Percentiles rank a stretch among this genome's conserved stretches.
Conservation (phyloP, 2,113 vertebrate species). For the Datnioides undecimradiatus region DNA sequence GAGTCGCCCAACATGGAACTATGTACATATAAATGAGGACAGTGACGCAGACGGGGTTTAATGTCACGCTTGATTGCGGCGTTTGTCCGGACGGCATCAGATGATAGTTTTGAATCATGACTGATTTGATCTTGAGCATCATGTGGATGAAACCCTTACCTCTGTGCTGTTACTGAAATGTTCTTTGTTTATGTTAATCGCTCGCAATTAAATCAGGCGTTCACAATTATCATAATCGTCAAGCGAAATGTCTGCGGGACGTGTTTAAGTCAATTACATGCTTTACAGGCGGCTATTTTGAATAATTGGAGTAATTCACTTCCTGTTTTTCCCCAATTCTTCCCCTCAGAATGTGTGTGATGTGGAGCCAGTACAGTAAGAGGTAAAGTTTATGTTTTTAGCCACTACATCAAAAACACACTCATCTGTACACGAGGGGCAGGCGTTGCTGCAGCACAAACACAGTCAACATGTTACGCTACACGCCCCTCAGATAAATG, state of each 20-base stretch:
- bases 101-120: slow-evolving; percentile 2
- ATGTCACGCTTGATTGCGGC: not conserved
- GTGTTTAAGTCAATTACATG: slow-evolving; percentile 55
- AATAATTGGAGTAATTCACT: slow-evolving; percentile 53
- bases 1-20: not conserved
- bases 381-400: slow-evolving; percentile 52
- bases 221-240: slow-evolving; percentile 29
- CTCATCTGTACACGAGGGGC: slow-evolving; percentile 7
- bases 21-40: too few species aligned
- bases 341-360: slow-evolving; percentile 40
- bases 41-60: not conserved
- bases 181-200: slow-evolving; percentile 43
- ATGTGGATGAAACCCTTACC: not conserved
- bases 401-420: slow-evolving; percentile 23
- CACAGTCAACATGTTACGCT: not conserved
- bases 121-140: too few species aligned
- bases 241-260: slow-evolving; percentile 45
- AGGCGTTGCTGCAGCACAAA: slow-evolving; percentile 37
- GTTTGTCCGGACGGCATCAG: too few species aligned
- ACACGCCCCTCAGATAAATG: not conserved
- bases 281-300: slow-evolving; percentile 52
- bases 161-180: slow-evolving; percentile 24
- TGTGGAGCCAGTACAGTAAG: slow-evolving; percentile 46
- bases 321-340: slow-evolving; percentile 60
- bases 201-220: slow-evolving; percentile 43